phyloP scores from a whole-genome alignment of 2,888 invertebrate species.

The Liopterus haemorrhoidalis region DNA sequence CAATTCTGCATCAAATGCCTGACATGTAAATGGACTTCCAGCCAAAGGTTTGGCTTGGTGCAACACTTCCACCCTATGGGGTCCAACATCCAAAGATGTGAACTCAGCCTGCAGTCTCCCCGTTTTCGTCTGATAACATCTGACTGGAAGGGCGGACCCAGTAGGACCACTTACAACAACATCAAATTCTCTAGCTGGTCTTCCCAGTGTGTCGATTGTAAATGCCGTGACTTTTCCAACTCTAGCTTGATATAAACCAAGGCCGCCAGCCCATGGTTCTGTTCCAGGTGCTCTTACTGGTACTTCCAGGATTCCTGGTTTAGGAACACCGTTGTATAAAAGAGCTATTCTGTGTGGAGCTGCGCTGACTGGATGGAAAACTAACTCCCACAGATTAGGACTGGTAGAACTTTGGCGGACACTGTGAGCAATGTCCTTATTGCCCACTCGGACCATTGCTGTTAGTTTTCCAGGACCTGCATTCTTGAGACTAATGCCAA shows the following conservation, averaged over 20 bases:
- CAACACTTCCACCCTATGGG: conserved; percentile 69
- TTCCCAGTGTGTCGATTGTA: conserved; percentile 80
- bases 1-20: conserved; percentile 82
- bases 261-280: conserved; percentile 59
- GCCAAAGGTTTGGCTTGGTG: conserved; percentile 84
- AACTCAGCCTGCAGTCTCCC: conserved; percentile 94
- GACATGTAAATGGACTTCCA: conserved; percentile 91
- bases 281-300: conserved; percentile 50
- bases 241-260: conserved; percentile 80
- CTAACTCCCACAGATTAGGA: conserved; percentile 71
- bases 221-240: conserved; percentile 78
- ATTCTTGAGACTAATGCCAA: conserved; percentile 56
- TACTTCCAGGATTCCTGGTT: conserved; percentile 54
- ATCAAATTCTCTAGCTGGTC: conserved; percentile 82
- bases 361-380: conserved; percentile 81
- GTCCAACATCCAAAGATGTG: conserved; percentile 70
- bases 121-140: conserved; percentile 94
- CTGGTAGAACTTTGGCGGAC: conserved; percentile 65
- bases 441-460: conserved; percentile 74
- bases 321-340: conserved; percentile 79
- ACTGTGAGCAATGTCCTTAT: conserved; percentile 74
- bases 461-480: conserved; percentile 82
- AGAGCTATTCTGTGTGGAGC: conserved; percentile 83
- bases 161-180: conserved; percentile 64
- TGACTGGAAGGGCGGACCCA: conserved; percentile 45